Conservation (phyloP, 1,140 invertebrate genomes). For the Neuroterus valhalla region DNA sequence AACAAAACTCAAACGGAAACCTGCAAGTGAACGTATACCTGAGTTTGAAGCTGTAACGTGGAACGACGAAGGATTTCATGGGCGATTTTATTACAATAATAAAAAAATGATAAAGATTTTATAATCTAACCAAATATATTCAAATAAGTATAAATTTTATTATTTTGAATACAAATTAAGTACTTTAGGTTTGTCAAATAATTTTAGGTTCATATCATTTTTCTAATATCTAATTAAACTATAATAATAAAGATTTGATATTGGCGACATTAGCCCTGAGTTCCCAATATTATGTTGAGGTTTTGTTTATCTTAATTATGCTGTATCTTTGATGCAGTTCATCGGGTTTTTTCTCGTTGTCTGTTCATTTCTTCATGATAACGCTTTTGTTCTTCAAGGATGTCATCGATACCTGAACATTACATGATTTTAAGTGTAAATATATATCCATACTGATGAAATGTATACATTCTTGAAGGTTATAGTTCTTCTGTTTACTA, state of each 20-base stretch:
- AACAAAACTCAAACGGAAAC: no score
- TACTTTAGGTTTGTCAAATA: no score
- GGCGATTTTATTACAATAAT: no score
- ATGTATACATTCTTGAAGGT: not conserved
- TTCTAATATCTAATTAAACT: not conserved
- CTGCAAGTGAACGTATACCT: no score
- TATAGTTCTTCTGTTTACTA: not conserved
- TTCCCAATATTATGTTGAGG: not conserved
- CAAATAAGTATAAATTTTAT: no score
- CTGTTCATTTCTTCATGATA: not conserved
- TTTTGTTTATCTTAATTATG: not conserved
- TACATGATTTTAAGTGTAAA: not conserved
- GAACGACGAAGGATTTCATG: no score
- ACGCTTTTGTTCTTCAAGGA: not conserved
- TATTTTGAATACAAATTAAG: no score
- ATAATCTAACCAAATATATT: no score
- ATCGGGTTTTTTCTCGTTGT: not conserved
- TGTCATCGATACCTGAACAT: not conserved
- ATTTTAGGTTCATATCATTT: not conserved
- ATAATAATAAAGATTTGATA: not conserved
- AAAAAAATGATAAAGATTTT: no score
- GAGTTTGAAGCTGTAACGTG: no score
- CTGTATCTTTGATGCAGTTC: not conserved
- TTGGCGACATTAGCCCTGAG: not conserved
- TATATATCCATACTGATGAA: no score